Evolutionary conservation across 2,888 invertebrate genomes (phyloP).

Genomic region (Stenurella melanura): DNA sequence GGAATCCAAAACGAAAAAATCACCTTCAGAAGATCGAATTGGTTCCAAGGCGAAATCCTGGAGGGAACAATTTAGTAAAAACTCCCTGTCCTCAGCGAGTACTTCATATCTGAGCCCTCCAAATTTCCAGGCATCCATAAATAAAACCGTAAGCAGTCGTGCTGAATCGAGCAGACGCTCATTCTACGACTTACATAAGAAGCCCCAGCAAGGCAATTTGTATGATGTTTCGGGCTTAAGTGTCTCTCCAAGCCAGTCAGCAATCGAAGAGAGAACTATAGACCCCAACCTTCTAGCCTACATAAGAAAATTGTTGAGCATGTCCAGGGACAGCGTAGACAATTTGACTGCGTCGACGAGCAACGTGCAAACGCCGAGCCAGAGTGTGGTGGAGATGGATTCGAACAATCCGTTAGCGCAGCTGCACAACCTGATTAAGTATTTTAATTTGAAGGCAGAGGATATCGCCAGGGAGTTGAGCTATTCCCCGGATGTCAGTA

Average conservation of each 20-base stretch:
- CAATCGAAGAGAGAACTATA: neutral
- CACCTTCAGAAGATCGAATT: neutral
- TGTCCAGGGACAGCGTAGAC: conserved; percentile 74
- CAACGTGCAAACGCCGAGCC: conserved; percentile 73
- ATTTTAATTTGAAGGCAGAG: conserved; percentile 61
- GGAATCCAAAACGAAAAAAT: neutral
- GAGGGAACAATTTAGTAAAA: conserved; percentile 67
- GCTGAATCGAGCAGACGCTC: conserved; percentile 46
- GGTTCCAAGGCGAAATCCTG: conserved; percentile 59
- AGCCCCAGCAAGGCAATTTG: conserved; percentile 63
- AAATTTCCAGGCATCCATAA: conserved; percentile 56
- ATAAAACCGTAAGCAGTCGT: conserved; percentile 7
- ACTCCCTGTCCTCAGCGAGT: conserved; percentile 65
- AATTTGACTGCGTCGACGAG: conserved; percentile 73
- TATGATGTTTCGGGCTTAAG: conserved; percentile 38
- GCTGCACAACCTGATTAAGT: conserved; percentile 55
- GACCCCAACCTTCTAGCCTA: conserved; percentile 72
- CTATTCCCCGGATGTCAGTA: conserved; percentile 51
- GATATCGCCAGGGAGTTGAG: conserved; percentile 59
- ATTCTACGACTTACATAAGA: conserved; percentile 58
- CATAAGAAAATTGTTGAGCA: conserved; percentile 74
- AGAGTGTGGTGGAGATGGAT: conserved; percentile 73
- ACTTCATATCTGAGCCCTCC: conserved; percentile 72
- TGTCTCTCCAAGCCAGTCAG: conserved; percentile 12
- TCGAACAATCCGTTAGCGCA: conserved; percentile 65